phyloP scores from a whole-genome alignment of 2,888 invertebrate species.

The Oscheius sp. region DNA sequence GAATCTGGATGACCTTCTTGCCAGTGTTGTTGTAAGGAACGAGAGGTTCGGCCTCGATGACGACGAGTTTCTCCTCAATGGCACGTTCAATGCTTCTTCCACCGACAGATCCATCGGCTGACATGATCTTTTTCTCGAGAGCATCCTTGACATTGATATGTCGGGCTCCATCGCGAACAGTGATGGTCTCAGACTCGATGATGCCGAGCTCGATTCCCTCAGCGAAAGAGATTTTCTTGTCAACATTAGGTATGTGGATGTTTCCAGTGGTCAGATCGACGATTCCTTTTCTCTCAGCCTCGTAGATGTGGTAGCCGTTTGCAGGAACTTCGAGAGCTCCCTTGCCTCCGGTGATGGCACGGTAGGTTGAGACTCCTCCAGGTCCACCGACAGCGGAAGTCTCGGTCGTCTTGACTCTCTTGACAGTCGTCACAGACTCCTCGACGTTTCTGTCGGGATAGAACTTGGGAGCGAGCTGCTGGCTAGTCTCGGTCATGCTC shows the following conservation, averaged over 20 bases:
- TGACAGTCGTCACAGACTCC: slow-evolving; percentile 73
- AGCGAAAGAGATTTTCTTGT: slow-evolving; percentile 85
- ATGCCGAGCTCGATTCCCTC: slow-evolving; percentile 79
- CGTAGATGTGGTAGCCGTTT: slow-evolving; percentile 85
- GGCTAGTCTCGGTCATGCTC: slow-evolving; percentile 72
- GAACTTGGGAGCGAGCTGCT: slow-evolving; percentile 72
- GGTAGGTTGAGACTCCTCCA: slow-evolving; percentile 68
- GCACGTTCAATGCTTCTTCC: slow-evolving; percentile 66
- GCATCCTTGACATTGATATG: slow-evolving; percentile 86
- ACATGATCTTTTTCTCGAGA: slow-evolving; percentile 81
- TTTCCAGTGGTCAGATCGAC: slow-evolving; percentile 87
- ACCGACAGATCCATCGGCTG: slow-evolving; percentile 62
- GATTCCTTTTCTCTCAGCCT: slow-evolving; percentile 85
- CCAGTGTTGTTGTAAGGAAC: slow-evolving; percentile 52
- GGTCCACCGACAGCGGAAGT: slow-evolving; percentile 71
- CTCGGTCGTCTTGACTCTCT: slow-evolving; percentile 71
- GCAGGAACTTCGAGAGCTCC: slow-evolving; percentile 82
- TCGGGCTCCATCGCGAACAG: slow-evolving; percentile 86
- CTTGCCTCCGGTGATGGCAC: slow-evolving; percentile 73
- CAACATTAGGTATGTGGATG: slow-evolving; percentile 88
- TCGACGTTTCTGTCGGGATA: slow-evolving; percentile 71
- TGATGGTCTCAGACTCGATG: slow-evolving; percentile 83
- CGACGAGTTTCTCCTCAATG: slow-evolving; percentile 64
- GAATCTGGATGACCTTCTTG: slow-evolving; percentile 73
- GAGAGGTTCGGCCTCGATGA: slow-evolving; percentile 68